These are phyloP conservation scores for Morus bassanus DNA, from an alignment of 2,797 vertebrate genomes.

Conservation along the genomic window DNA sequence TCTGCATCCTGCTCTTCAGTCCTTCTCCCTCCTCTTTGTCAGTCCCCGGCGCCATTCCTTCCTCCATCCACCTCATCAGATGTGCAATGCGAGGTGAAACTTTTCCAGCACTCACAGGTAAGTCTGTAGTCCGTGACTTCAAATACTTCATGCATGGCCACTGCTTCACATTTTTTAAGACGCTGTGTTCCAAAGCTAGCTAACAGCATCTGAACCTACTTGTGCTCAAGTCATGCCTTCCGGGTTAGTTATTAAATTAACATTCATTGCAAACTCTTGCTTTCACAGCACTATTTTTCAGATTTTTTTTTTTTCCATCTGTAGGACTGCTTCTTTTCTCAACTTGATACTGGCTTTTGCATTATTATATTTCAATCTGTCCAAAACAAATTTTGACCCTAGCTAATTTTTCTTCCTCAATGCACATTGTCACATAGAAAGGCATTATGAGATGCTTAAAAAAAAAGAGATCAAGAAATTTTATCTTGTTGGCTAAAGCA, in stretches of 20 bases:
- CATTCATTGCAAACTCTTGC: background rate
- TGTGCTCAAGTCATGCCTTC: background rate
- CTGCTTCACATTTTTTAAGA: background rate
- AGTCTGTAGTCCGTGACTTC: background rate
- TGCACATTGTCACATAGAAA: background rate
- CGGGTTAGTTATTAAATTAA: background rate
- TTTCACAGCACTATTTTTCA: background rate
- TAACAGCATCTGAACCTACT: background rate
- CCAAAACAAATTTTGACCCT: background rate
- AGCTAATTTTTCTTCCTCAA: background rate
- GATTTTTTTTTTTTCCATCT: background rate
- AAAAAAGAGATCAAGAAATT: background rate
- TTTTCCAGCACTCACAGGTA: background rate
- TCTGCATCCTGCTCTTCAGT: background rate
- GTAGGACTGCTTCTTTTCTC: background rate
- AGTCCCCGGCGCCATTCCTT: background rate
- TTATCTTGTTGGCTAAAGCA: background rate
- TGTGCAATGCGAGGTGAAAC: rapidly evolving
- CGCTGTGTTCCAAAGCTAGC: background rate
- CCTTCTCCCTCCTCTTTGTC: background rate
- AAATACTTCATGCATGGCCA: background rate
- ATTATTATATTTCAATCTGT: background rate
- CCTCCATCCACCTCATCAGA: rapidly evolving
- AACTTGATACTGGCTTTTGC: background rate
- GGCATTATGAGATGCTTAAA: background rate